Evolutionary conservation across 2,797 vertebrate species (phyloP).

Genomic region (Takifugu rubripes): DNA sequence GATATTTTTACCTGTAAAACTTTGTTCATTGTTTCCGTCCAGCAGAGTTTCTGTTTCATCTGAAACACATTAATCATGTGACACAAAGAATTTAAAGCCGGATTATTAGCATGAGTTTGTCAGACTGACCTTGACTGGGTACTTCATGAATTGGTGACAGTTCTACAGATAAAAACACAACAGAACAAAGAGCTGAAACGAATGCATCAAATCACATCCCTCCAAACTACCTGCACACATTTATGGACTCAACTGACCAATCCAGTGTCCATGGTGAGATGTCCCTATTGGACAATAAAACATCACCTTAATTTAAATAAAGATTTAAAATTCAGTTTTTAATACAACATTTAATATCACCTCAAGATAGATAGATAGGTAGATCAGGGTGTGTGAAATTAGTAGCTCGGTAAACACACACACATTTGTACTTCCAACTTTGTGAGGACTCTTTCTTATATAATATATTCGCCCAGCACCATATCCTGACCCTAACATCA

Average conservation of each 20-base stretch:
- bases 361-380: too few species aligned
- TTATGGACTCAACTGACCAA: slow-evolving; percentile 42
- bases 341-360: too few species aligned
- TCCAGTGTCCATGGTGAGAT: neutral
- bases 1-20: slow-evolving; percentile 40
- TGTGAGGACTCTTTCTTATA: too few species aligned
- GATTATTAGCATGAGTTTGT: neutral
- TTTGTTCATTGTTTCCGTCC: slow-evolving; percentile 33
- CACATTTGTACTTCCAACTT: too few species aligned
- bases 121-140: slow-evolving; percentile 47
- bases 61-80: slow-evolving; percentile 28
- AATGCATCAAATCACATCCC: neutral
- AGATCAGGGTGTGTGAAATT: too few species aligned
- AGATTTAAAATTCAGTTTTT: neutral
- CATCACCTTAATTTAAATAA: neutral
- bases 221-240: neutral
- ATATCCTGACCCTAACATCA: too few species aligned
- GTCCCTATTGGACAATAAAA: slow-evolving; percentile 16
- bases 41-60: slow-evolving; percentile 38
- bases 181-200: slow-evolving; percentile 7
- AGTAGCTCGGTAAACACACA: too few species aligned
- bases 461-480: too few species aligned
- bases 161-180: slow-evolving; percentile 16
- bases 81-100: neutral
- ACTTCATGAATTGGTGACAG: slow-evolving; percentile 68